These are phyloP conservation scores for Orius laevigatus DNA, from an alignment of 1,140 invertebrate species.

Conservation along the genomic window DNA sequence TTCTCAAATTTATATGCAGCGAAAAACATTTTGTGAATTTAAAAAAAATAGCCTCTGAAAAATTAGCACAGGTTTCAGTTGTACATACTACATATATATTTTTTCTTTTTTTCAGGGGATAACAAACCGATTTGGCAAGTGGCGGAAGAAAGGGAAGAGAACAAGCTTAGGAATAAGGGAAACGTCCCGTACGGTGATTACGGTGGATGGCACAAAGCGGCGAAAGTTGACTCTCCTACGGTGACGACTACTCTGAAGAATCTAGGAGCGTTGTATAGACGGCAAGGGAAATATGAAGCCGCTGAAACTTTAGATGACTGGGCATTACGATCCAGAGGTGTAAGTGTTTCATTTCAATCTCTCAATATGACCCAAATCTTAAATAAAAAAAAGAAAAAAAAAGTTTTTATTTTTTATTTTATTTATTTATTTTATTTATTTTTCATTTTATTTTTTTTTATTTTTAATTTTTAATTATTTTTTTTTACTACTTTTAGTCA, in stretches of 20 bases:
- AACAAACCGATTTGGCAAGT: conserved; percentile 99
- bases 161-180: conserved; percentile 81
- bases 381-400: too few relatives aligned
- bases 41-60: too few relatives aligned
- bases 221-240: conserved; percentile 95
- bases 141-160: conserved; percentile 92
- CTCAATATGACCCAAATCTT: too few relatives aligned
- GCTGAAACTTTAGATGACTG: conserved; percentile 97
- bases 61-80: neutral
- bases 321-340: conserved; percentile 75
- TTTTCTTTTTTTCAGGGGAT: conserved; percentile 43
- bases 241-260: conserved; percentile 95
- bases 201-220: conserved; percentile 94
- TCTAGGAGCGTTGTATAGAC: conserved; percentile 87
- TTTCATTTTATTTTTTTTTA: too few relatives aligned
- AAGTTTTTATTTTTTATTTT: too few relatives aligned
- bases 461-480: too few relatives aligned
- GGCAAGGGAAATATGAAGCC: conserved; percentile 90
- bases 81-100: conserved; percentile 11
- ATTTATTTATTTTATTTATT: too few relatives aligned
- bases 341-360: too few relatives aligned
- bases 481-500: too few relatives aligned
- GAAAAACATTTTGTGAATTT: too few relatives aligned
- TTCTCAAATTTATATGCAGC: too few relatives aligned
- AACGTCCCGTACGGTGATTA: conserved; percentile 86